Evolutionary conservation across 2,888 invertebrate species (phyloP).

Genomic region (Philereme vetulata): DNA sequence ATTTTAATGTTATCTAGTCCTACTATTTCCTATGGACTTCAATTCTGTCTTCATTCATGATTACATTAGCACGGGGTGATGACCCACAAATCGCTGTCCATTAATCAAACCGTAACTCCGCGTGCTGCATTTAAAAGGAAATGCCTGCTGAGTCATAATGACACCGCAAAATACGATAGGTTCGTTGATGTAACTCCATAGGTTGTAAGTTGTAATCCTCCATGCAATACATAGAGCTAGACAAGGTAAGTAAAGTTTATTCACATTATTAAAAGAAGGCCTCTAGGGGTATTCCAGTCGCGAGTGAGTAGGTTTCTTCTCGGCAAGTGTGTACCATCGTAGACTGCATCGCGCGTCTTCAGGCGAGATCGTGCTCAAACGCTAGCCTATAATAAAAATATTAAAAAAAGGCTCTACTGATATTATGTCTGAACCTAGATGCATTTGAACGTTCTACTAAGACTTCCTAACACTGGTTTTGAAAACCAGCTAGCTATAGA

Average conservation of each 20-base stretch:
- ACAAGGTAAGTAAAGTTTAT: neutral
- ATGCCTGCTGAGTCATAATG: conserved; percentile 48
- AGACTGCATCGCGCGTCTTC: no score
- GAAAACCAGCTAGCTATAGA: no score
- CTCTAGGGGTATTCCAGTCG: no score
- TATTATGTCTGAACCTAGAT: no score
- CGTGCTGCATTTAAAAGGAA: conserved; percentile 49
- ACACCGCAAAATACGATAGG: conserved; percentile 44
- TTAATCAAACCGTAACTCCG: conserved; percentile 49
- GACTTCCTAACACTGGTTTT: no score
- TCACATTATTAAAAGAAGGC: no score
- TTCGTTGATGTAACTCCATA: conserved; percentile 24
- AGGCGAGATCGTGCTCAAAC: no score
- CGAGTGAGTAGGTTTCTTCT: no score
- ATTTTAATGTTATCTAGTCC: neutral
- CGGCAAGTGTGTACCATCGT: no score
- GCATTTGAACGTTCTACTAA: no score
- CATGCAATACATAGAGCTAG: neutral
- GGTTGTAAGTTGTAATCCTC: neutral
- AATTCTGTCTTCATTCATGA: conserved; percentile 35
- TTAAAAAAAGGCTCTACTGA: no score
- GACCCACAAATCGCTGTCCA: conserved; percentile 44
- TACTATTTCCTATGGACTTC: conserved; percentile 13
- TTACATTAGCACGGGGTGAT: conserved; percentile 44
- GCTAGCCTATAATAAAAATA: no score